These are phyloP conservation scores for Melanotaenia maccullochi DNA, from an alignment of 2,797 vertebrate species.

Conservation along the genomic window DNA sequence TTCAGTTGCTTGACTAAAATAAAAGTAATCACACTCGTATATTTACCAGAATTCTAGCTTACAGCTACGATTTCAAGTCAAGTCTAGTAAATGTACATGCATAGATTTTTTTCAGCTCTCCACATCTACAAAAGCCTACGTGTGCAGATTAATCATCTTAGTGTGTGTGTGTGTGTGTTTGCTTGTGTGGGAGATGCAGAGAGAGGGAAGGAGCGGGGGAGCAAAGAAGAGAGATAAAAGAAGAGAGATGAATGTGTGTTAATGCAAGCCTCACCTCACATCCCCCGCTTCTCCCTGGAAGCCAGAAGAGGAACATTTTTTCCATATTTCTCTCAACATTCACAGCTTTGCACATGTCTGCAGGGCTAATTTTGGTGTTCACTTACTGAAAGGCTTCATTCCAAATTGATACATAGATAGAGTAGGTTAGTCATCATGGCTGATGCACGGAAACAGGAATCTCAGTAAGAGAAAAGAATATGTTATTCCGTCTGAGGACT, in stretches of 20 bases:
- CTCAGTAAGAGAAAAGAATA: background rate
- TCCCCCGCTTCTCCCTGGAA: conserved; percentile 41
- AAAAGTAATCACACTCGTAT: conserved; percentile 36
- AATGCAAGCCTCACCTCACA: conserved; percentile 65
- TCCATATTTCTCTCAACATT: conserved; percentile 59
- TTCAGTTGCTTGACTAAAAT: conserved; percentile 22
- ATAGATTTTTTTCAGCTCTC: conserved; percentile 32
- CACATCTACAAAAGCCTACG: conserved; percentile 43
- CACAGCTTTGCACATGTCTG: conserved; percentile 36
- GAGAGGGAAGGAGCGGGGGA: conserved; percentile 39
- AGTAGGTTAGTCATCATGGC: conserved; percentile 10
- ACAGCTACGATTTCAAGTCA: conserved; percentile 22
- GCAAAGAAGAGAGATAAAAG: conserved; percentile 52
- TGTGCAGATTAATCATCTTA: conserved; percentile 52
- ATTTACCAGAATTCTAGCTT: conserved; percentile 9
- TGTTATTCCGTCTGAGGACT: background rate
- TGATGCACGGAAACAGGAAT: conserved; percentile 13
- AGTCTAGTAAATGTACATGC: conserved; percentile 14
- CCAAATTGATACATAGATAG: conserved; percentile 16
- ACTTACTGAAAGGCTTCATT: conserved; percentile 39
- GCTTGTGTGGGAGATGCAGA: conserved; percentile 21
- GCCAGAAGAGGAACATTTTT: conserved; percentile 55
- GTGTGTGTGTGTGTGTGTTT: conserved; percentile 11
- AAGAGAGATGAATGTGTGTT: conserved; percentile 66
- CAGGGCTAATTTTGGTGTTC: conserved; percentile 29